Conservation (phyloP, 2,888 invertebrate genomes). For the Dromius quadrimaculatus region DNA sequence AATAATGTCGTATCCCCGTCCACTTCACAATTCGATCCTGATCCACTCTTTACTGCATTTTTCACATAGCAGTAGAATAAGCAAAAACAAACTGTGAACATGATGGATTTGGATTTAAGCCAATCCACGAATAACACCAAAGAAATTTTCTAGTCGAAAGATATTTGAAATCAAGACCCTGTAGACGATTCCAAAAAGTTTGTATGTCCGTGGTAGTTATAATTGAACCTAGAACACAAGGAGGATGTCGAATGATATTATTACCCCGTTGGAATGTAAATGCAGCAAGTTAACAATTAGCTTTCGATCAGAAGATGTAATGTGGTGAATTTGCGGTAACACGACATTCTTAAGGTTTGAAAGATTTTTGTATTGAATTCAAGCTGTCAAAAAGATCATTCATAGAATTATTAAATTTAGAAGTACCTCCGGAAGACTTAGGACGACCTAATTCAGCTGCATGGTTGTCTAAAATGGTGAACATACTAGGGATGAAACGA, state of each 20-base stretch:
- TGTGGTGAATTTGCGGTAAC: neutral
- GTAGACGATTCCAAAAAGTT: neutral
- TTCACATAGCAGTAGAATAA: conserved; percentile 6
- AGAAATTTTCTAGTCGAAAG: conserved; percentile 16
- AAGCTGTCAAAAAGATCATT: conserved; percentile 13
- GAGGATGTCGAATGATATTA: neutral
- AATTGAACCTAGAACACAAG: conserved; percentile 3
- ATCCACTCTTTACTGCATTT: neutral
- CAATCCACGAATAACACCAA: conserved; percentile 15
- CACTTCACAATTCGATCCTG: conserved; percentile 19
- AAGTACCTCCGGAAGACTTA: neutral
- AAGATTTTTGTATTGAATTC: neutral
- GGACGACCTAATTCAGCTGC: neutral
- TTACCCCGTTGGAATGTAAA: neutral
- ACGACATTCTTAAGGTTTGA: neutral
- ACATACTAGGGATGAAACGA: neutral
- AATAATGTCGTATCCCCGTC: neutral
- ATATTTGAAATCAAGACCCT: conserved; percentile 19
- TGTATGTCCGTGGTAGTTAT: neutral
- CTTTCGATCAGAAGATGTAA: neutral
- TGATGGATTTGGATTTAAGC: neutral
- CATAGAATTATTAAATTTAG: neutral
- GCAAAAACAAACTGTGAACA: conserved; percentile 15
- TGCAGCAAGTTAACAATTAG: neutral
- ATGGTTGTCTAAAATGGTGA: neutral